Evolutionary conservation across 2,113 vertebrate genomes (phyloP).

Genomic region (Salminus brasiliensis): DNA sequence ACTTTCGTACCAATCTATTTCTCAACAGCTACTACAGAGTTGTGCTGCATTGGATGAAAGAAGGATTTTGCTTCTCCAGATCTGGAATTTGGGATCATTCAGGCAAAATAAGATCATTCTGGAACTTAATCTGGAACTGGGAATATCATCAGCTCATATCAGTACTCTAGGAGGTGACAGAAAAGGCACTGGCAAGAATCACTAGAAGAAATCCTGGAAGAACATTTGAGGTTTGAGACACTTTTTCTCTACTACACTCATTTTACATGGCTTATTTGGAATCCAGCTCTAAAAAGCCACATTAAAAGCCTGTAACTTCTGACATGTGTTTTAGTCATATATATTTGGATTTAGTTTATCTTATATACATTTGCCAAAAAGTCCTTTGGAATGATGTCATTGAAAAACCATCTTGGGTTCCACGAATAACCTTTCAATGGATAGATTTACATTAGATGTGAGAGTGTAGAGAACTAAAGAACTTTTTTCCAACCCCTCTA

Average conservation of each 20-base stretch:
- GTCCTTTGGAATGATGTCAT: not conserved
- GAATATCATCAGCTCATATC: slow-evolving; percentile 25
- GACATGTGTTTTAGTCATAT: not conserved
- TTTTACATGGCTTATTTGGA: not conserved
- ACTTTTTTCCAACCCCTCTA: not conserved
- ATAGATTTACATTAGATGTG: not conserved
- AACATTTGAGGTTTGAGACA: slow-evolving; percentile 28
- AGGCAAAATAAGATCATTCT: slow-evolving; percentile 26
- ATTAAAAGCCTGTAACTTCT: not conserved
- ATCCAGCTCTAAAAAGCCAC: not conserved
- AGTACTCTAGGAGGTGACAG: slow-evolving; percentile 26
- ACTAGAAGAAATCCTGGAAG: slow-evolving; percentile 1
- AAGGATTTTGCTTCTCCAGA: slow-evolving; percentile 30
- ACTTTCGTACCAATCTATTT: slow-evolving; percentile 73
- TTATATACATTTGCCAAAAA: not conserved
- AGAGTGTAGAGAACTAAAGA: not conserved
- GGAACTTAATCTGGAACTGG: slow-evolving; percentile 2
- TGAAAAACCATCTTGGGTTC: not conserved
- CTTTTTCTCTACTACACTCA: not conserved
- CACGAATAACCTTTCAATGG: not conserved
- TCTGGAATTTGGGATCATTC: slow-evolving; percentile 37
- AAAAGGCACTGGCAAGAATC: slow-evolving; percentile 14
- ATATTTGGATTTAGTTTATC: not conserved
- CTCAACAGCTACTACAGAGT: slow-evolving; percentile 74
- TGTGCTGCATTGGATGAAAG: slow-evolving; percentile 59